These are phyloP conservation scores for Drosophila nigrodunni DNA, from an alignment of 1,140 invertebrate genomes.

Conservation along the genomic window DNA sequence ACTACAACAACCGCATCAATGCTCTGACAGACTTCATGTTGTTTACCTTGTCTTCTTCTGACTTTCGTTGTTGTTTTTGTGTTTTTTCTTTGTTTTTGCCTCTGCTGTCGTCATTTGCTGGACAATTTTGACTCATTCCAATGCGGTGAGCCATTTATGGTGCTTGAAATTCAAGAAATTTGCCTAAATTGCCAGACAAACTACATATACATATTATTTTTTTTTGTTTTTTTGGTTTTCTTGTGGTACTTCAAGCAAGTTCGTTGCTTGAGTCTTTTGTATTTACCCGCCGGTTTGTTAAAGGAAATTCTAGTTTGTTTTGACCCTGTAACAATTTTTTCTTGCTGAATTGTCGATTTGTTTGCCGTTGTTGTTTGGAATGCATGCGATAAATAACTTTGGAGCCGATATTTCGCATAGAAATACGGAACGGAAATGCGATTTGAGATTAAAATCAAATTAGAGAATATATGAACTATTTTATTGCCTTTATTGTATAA, in stretches of 20 bases:
- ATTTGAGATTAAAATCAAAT: slow-evolving; percentile 16
- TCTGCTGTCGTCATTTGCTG: slow-evolving; percentile 61
- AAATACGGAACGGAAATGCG: slow-evolving; percentile 51
- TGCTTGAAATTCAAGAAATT: slow-evolving; percentile 71
- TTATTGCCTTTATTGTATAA: too few species aligned
- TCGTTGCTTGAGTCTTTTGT: slow-evolving; percentile 79
- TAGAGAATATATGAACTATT: background rate
- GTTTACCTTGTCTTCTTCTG: slow-evolving; percentile 69
- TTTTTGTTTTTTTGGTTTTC: background rate
- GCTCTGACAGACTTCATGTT: slow-evolving; percentile 33
- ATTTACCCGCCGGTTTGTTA: slow-evolving; percentile 43
- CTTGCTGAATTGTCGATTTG: slow-evolving; percentile 41
- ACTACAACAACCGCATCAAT: slow-evolving; percentile 27
- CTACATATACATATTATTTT: background rate
- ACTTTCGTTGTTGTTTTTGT: slow-evolving; percentile 30
- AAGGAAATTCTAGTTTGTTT: slow-evolving; percentile 71
- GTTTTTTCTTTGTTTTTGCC: slow-evolving; percentile 15
- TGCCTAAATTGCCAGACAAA: slow-evolving; percentile 62
- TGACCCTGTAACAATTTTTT: slow-evolving; percentile 79
- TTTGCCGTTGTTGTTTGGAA: slow-evolving; percentile 34
- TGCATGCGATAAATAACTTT: slow-evolving; percentile 44
- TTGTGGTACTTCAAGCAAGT: slow-evolving; percentile 53
- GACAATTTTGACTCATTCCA: slow-evolving; percentile 61
- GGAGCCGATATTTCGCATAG: slow-evolving; percentile 21
- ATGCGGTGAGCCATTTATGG: slow-evolving; percentile 54